These are phyloP conservation scores for Otis tarda DNA, from an alignment of 2,113 vertebrate genomes.

Conservation along the genomic window DNA sequence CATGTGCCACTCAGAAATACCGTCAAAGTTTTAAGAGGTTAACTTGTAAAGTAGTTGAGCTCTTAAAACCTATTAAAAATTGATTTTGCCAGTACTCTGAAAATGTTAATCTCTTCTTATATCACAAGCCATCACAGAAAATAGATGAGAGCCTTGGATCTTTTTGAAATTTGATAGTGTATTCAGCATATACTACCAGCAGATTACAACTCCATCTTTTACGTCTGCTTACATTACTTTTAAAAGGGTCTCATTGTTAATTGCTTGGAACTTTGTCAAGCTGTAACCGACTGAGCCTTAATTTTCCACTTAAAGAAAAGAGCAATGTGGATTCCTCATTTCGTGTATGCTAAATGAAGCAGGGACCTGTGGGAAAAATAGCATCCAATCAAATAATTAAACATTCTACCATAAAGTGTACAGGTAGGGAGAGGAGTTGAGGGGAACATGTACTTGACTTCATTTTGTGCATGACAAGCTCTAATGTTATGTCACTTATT, in stretches of 20 bases:
- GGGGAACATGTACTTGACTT: neutral
- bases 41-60: neutral
- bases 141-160: neutral
- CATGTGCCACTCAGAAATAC: neutral
- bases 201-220: neutral
- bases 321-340: constrained; percentile 1
- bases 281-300: neutral
- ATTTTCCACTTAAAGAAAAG: constrained; percentile 9
- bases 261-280: neutral
- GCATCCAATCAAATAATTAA: neutral
- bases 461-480: neutral
- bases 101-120: constrained; percentile 4
- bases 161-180: neutral
- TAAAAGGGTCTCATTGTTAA: neutral
- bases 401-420: neutral
- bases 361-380: neutral
- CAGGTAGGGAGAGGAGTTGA: neutral
- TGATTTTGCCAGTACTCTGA: neutral
- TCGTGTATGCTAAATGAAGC: neutral
- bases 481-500: neutral
- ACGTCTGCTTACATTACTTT: neutral
- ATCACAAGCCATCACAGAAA: neutral
- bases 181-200: neutral
- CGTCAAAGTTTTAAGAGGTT: neutral
- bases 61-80: constrained; percentile 17